Evolutionary conservation across 2,888 invertebrate species (phyloP), one percentile per base, ranked within the genome.

Genomic region (Suillia variegata): DNA sequence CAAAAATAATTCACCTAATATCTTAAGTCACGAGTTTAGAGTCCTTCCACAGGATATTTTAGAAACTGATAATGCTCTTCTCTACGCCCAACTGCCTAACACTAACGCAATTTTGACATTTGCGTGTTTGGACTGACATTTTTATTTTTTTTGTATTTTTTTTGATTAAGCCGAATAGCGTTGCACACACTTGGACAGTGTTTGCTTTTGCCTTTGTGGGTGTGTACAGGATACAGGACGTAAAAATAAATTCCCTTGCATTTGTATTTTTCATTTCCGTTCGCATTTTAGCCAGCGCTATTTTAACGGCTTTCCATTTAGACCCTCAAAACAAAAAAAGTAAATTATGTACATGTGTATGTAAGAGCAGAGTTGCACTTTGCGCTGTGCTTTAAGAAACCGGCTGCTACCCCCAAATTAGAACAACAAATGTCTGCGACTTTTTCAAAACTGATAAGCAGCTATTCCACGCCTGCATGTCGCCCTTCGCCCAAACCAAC

Each of bases 351-450:
- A n/a, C n/a, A n/a, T n/a, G n/a, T n/a, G n/a, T n/a, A n/a, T n/a
- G n/a, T n/a, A n/a, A n/a, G 13, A 38, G 13, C n/a, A 13, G 38
- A 54, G 68, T 67, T 72, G 72, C 70, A 72, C 74, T 70, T 72
- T 72, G 5, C 71, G 70, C 70, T 61, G 70, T 70, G 69, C 72
- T 70, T 74, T 72, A 72, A 72, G 72, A 17, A 38, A n/a, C 12
- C 12, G 31, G 12, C 38, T 38, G n/a, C 38, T n/a, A 13, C 38
- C n/a, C 38, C 38, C 38, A 10, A 38, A 10, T n/a, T 13, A n/a
- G 6, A n/a, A 45, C 4, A 45, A 20, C 45, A 18, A 20, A 17
- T 6, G 17, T 45, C 6, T 18, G 45, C 18, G 45, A 5, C 13
- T 38, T 31, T 31, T 6, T 12, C 12, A 8, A 4, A n/a, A 18